phyloP scores from a whole-genome alignment of 2,797 vertebrate species.

The Sebastes trivittatus region DNA sequence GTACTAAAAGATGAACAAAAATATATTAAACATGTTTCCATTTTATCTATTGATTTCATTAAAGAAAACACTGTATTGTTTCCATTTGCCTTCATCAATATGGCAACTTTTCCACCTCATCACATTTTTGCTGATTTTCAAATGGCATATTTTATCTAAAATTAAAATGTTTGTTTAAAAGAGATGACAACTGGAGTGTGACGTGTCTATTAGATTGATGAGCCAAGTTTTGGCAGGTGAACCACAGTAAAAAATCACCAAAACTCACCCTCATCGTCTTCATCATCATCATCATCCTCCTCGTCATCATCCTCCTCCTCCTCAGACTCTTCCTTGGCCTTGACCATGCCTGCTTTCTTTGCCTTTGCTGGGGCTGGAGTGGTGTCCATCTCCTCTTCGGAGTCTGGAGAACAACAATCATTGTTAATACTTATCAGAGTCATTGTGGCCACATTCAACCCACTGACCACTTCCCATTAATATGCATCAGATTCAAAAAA shows the following conservation, averaged over 20 bases:
- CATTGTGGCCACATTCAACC: fast-evolving
- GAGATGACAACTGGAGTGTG: too few relatives aligned
- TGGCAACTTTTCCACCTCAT: not conserved
- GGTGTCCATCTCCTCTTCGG: conserved; percentile 93
- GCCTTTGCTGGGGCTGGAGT: conserved; percentile 82
- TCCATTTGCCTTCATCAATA: not conserved
- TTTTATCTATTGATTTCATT: not conserved
- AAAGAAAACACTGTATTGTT: too few relatives aligned
- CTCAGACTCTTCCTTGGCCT: conserved; percentile 88
- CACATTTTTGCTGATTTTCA: too few relatives aligned
- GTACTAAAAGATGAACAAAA: not conserved
- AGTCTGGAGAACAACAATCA: conserved; percentile 77
- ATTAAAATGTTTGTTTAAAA: too few relatives aligned
- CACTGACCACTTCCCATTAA: fast-evolving
- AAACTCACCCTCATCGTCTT: conserved; percentile 66
- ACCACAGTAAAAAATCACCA: not conserved
- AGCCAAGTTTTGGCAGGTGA: too few relatives aligned
- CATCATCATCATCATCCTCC: conserved; percentile 50
- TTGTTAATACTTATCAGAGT: too few relatives aligned
- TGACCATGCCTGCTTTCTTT: conserved; percentile 90
- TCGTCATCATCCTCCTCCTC: conserved; percentile 88
- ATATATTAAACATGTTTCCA: not conserved
- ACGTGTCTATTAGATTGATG: not conserved
- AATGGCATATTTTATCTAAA: too few relatives aligned
- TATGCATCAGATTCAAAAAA: conserved; percentile 55